Conservation (phyloP, 92 coral and sea anemone genomes). For the Meandrina meandrites region DNA sequence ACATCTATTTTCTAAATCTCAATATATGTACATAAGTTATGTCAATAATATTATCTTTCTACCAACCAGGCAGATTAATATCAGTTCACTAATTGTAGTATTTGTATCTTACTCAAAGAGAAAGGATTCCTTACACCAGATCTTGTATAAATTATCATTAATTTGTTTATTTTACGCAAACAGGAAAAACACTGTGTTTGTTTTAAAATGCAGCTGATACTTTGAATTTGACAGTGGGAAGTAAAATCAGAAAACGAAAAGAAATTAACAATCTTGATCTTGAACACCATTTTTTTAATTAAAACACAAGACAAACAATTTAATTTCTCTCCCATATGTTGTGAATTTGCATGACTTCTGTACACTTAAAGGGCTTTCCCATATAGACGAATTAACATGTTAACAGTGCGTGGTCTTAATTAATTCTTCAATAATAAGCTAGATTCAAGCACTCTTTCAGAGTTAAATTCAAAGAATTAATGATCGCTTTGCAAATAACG, state of each 20-base stretch:
- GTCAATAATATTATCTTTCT: background rate
- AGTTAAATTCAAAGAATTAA: no score
- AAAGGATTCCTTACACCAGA: background rate
- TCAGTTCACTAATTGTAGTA: background rate
- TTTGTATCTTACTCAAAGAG: background rate
- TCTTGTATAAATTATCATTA: constrained; percentile 1
- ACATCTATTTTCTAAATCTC: no score
- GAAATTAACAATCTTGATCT: background rate
- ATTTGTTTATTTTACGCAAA: constrained; percentile 5
- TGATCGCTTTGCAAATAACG: background rate
- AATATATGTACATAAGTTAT: no score
- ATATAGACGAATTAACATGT: background rate
- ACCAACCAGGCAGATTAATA: background rate
- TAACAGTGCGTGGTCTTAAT: background rate
- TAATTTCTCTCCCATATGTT: background rate
- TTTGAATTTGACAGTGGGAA: background rate
- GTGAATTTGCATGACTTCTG: background rate
- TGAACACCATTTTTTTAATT: no score
- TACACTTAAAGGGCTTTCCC: background rate
- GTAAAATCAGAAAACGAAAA: background rate
- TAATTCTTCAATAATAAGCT: background rate
- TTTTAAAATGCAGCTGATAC: constrained; percentile 12
- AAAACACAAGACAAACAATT: no score
- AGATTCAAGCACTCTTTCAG: background rate
- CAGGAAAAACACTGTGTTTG: constrained; percentile 17